Evolutionary conservation across 2,888 invertebrate species (phyloP), one percentile per base, ranked within the genome.

Genomic region (Mesochorus sp.): DNA sequence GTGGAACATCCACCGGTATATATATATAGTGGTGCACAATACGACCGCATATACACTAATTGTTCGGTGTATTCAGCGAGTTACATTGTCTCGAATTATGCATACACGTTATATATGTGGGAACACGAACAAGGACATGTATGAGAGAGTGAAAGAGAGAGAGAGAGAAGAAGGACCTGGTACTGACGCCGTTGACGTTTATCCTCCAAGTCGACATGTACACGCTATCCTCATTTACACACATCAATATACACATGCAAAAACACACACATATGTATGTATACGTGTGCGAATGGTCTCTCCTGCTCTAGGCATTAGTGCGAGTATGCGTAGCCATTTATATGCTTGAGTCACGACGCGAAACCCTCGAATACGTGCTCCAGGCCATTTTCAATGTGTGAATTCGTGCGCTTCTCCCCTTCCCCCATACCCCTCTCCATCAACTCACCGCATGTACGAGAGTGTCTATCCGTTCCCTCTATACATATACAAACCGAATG

Each of bases 31-130:
- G 34, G 34, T 34, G 77, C 74, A 76, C 81, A 39, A 67, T 61
- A 51, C 74, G 70, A 81, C 82, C 82, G 83, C 82, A 79, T 78
- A 80, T 80, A 82, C 84, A 81, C 86, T 85, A 86, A 86, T 86
- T 85, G 84, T 81, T 80, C 81, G 81, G 82, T 83, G 80, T 85
- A 85, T 81, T 80, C 81, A 76, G 76, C 75, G 80, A 83, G 85
- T 85, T 84, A 83, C 84, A 83, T 84, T 84, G 85, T 84, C 83
- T 81, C 80, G 80, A 72, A 83, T 82, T 84, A 83, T 84, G 77
- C 78, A 76, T 81, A 82, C 81, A 80, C 79, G 81, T 80, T 81
- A 81, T n/a, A n/a, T n/a, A n/a, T 83, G 68, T 47, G 24, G 68
- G 21, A 28, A 67, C 80, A 78, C 79, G 66, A 62, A 64, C 24